Conservation (phyloP, 30 jellyfish, hydroid and myxozoan species). For the Hydractinia symbiolongicarpus region DNA sequence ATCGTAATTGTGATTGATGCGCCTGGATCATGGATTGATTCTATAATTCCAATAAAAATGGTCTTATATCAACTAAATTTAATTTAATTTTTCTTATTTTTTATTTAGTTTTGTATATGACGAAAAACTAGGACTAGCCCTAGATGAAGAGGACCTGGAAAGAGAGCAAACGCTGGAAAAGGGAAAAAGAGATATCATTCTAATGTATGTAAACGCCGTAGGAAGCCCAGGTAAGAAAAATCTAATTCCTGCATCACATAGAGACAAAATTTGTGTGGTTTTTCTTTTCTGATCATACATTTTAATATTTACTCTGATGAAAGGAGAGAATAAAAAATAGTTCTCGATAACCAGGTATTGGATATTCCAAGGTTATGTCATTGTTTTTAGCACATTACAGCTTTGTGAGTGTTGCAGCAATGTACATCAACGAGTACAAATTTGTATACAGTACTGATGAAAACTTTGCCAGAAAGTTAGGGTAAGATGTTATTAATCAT, state of each 20-base stretch:
- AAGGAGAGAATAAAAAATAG: too few species aligned
- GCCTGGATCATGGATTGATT: too few species aligned
- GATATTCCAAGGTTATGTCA: not conserved
- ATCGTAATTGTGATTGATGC: too few species aligned
- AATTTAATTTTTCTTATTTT: not conserved
- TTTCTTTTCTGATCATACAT: too few species aligned
- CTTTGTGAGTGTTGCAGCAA: not conserved
- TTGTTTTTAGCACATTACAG: constrained; percentile 1
- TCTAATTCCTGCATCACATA: too few species aligned
- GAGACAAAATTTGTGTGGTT: too few species aligned
- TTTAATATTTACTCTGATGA: too few species aligned
- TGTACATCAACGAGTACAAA: not conserved
- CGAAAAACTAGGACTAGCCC: constrained; percentile 2
- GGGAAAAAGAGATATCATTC: constrained; percentile 2
- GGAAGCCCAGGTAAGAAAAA: not conserved
- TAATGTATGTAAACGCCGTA: not conserved
- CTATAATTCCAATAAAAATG: too few species aligned
- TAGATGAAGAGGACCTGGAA: not conserved
- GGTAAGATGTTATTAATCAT: not conserved
- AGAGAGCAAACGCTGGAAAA: not conserved
- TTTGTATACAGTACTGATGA: constrained; percentile 4
- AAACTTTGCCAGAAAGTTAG: not conserved
- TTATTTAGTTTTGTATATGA: not conserved
- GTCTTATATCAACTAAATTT: too few species aligned
- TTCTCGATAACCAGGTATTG: too few species aligned